Base-by-base conservation (phyloP, 2,888 invertebrate species). In the Synergus umbraculus region DNA sequence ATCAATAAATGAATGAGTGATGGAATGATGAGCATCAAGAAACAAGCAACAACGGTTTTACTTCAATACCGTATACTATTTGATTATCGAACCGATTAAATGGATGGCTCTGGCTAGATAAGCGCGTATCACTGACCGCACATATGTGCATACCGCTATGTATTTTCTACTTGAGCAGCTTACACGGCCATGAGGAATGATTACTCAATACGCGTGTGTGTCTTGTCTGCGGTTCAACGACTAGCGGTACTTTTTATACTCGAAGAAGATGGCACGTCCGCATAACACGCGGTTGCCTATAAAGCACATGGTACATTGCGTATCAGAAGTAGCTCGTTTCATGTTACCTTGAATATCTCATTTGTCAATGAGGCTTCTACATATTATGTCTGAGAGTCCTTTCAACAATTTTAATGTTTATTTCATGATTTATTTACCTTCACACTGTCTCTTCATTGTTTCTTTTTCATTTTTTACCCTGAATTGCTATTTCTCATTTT, bases 201-300 rank as follows among this genome's bases (percentile, higher is more conserved):
- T 73, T 73, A 73, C 73, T 73, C 73, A 73, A 73, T 73, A 73
- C 37, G n/a, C 73, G 29, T 54, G 73, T 73, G 73, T 54, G 73
- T 54, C 54, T 73, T n/a, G 73, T 73, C 73, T 54, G 73, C 73
- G 73, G 73, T 73, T 73, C 54, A 54, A 54, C 73, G 73, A 54
- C 73, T 73, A 73, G 73, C 73, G 73, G 73, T 73, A 73, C 73
- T 73, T 73, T 73, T 73, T 73, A 73, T 73, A n/a, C 60, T 37
- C 49, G 73, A 73, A 73, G 73, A 73, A 73, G 73, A 73, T 73
- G 73, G 73, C 37, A 73, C 73, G 73, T 73, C 73, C 73, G 73
- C 73, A 54, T 73, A 54, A 73, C 73, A 73, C 73, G 73, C 73
- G 73, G 73, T 73, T 73, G 54, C 73, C 73, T 54, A 73, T 73